Evolutionary conservation across 2,797 vertebrate genomes (phyloP), one percentile per base, ranked within the genome.

Genomic region (Discoglossus pictus): DNA sequence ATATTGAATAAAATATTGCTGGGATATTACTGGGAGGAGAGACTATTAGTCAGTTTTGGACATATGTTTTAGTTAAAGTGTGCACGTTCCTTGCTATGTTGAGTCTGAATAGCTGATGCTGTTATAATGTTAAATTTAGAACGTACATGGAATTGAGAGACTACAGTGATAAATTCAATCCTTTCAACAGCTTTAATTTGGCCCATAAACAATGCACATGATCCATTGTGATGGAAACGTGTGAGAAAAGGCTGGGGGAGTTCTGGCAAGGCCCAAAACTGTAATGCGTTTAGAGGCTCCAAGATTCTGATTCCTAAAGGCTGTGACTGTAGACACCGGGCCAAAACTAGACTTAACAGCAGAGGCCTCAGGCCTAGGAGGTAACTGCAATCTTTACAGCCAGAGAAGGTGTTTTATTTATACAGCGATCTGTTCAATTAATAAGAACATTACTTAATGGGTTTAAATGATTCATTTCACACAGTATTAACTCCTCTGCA

Each of bases 181-280:
- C 23, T 59, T 31, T 59, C 65, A 51, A 46, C 44, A 59, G 35
- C n/a, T 51, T 43, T 67, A 31, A 67, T 67, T 51, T 10, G 3
- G 21, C 44, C 31, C 35, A 15, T 40, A 50, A 50, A 50, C 11
- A 11, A 34, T n/a, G 2, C 2, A n/a, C 36, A 42, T 39, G 8
- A 54, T 24, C 5, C 44, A 8, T 25, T n/a, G 34, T 31, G 34
- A 65, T 48, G 15, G 48, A 17, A n/a, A 44, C 16, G 15, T 20
- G 23, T 46, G 18, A 61, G 9, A 48, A 20, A 35, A 7, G 12
- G 13, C 43, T 9, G 13, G 13, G 46, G 23, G n/a, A 31, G 8
- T 8, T 4, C 4, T 31, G 4, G 27, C 6, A 47, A 27, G 27
- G 23, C 21, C 23, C 24, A 50, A 27, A 25, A 27, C n/a, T 25